Evolutionary conservation across 2,113 vertebrate genomes (phyloP).

Genomic region (Oryzias melastigma): DNA sequence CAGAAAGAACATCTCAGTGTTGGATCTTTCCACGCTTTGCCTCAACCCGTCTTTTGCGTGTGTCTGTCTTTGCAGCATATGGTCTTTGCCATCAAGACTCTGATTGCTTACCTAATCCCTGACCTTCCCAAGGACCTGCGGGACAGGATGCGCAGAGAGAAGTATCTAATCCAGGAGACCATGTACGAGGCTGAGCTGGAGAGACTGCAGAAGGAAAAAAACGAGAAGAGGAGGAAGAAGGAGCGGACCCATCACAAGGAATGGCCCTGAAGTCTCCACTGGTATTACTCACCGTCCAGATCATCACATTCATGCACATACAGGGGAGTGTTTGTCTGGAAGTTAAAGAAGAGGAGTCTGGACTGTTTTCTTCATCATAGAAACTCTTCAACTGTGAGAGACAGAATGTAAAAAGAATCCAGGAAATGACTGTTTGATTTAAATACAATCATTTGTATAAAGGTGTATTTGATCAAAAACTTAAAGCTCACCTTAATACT

Average conservation of each 20-base stretch:
- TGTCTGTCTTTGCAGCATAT: constrained; percentile 82
- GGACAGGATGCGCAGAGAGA: constrained; percentile 95
- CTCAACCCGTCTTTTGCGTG: background rate
- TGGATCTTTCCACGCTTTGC: background rate
- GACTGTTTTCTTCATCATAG: too few species aligned
- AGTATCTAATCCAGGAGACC: constrained; percentile 98
- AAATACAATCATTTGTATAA: too few species aligned
- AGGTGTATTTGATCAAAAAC: too few species aligned
- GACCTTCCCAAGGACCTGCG: constrained; percentile 95
- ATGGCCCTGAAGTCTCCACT: constrained; percentile 82
- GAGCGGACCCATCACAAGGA: constrained; percentile 86
- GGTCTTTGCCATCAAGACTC: constrained; percentile 94
- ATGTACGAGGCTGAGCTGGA: constrained; percentile 96
- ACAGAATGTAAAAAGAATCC: too few species aligned
- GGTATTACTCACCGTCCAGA: constrained; percentile 11
- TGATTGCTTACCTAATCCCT: constrained; percentile 97
- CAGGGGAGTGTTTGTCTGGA: too few species aligned
- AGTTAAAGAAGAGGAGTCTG: too few species aligned
- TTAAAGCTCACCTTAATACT: too few species aligned
- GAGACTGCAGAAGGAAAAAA: constrained; percentile 88
- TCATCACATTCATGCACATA: too few species aligned
- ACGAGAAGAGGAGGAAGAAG: constrained; percentile 85
- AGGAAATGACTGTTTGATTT: too few species aligned
- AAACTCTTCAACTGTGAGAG: too few species aligned
- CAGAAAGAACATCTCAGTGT: too few species aligned